Base-by-base conservation (phyloP, 2,888 invertebrate species). In the Leucoptera coffeella region DNA sequence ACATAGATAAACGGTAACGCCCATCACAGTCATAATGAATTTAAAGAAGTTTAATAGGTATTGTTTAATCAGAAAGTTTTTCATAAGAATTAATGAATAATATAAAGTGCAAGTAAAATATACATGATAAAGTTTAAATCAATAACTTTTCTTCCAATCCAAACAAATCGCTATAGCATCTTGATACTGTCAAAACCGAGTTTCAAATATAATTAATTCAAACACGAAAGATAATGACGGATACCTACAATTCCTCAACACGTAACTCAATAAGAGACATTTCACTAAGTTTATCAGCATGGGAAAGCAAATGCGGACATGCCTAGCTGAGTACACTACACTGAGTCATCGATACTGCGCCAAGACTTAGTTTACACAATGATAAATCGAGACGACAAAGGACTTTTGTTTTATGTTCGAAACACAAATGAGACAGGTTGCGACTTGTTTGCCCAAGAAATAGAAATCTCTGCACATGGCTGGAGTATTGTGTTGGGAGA, bases 301-400 rank as follows among this genome's bases (percentile, higher is more conserved):
- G 19, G 9, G 8, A 19, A n/a, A 19, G 8, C 19, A n/a, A 19
- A n/a, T 10, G 9, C 19, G 19, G 19, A 19, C 8, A 19, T 10
- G 3, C 9, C 19, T 19, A 2, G n/a, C 9, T 2, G 8, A n/a
- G 19, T 19, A 19, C 8, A 19, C n/a, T n/a, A n/a, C n/a, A n/a
- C n/a, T n/a, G n/a, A n/a, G n/a, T n/a, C n/a, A n/a, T n/a, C n/a
- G 19, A 3, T 19, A 49, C 51, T 50, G 53, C 42, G 47, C 45
- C 50, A n/a, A 19, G 9, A 6, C 22, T 6, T 50, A 42, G 47
- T 55, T 51, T 53, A 46, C 52, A 48, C 47, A 50, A 36, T 46
- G 49, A 57, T 59, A 58, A 53, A 49, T 45, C 45, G n/a, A 39
- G 34, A 36, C 45, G 47, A 57, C 59, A 57, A 58, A 51, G 51